phyloP scores from a whole-genome alignment of 1,140 invertebrate genomes.

The Kradibia gibbosae region DNA sequence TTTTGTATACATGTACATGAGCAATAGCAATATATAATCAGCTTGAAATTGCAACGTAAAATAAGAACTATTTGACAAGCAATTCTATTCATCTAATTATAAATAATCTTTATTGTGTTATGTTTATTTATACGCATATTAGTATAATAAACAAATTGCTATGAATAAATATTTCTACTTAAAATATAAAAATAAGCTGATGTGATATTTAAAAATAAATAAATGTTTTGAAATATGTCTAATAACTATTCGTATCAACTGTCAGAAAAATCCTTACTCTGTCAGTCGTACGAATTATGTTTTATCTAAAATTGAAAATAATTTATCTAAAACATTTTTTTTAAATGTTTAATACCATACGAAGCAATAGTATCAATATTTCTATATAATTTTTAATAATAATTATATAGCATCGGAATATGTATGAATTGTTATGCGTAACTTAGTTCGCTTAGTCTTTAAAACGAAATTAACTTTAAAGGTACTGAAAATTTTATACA shows the following conservation, averaged over 20 bases:
- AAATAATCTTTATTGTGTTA: not conserved
- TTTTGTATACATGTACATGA: no score
- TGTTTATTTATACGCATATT: not conserved
- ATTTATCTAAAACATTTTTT: not conserved
- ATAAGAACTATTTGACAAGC: not conserved
- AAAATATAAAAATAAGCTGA: not conserved
- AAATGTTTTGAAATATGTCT: slow-evolving; percentile 20
- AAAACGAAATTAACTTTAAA: no score
- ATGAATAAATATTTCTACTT: not conserved
- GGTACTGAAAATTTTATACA: no score
- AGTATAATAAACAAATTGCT: no score
- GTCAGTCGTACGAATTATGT: not conserved
- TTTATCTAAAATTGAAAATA: slow-evolving; percentile 19
- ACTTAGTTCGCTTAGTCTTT: no score
- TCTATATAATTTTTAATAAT: not conserved
- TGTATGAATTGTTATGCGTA: no score
- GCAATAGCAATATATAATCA: no score
- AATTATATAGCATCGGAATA: not conserved
- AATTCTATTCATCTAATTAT: not conserved
- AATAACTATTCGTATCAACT: slow-evolving; percentile 12
- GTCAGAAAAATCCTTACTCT: not conserved
- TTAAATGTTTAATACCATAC: not conserved
- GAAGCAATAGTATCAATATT: not conserved
- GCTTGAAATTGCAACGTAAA: not conserved
- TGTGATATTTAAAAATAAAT: slow-evolving; percentile 27